These are phyloP conservation scores for Anoplius nigerrimus DNA, from an alignment of 2,888 invertebrate genomes.

Conservation along the genomic window DNA sequence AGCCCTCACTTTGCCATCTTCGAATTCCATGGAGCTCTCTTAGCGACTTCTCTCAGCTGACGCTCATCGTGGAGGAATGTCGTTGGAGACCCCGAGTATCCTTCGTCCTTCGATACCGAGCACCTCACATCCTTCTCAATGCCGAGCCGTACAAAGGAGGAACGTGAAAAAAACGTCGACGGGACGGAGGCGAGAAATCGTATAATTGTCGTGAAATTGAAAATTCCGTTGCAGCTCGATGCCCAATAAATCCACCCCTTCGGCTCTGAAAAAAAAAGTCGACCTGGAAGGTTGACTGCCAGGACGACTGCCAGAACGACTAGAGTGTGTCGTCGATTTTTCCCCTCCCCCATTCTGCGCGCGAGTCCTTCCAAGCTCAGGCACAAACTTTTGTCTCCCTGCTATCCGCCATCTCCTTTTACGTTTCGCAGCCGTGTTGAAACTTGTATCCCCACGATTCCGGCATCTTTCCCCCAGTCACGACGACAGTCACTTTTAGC, in stretches of 20 bases:
- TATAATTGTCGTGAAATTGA: conserved; percentile 44
- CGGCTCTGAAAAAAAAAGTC: too few relatives aligned
- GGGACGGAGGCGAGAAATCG: conserved; percentile 35
- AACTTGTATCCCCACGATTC: too few relatives aligned
- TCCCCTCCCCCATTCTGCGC: background rate
- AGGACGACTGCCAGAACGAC: conserved; percentile 28
- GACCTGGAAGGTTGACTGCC: background rate
- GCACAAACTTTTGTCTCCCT: too few relatives aligned
- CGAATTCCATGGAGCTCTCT: conserved; percentile 1
- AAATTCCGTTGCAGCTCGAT: conserved; percentile 31
- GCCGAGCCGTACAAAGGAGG: conserved; percentile 22
- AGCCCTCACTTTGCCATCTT: too few relatives aligned
- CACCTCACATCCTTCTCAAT: conserved; percentile 27
- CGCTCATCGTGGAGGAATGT: conserved; percentile 1
- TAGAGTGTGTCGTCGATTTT: conserved; percentile 10
- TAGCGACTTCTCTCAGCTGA: background rate
- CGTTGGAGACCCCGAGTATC: background rate
- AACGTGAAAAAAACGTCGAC: conserved; percentile 27
- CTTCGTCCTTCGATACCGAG: conserved; percentile 27
- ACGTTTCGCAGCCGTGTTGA: too few relatives aligned
- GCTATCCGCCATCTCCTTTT: too few relatives aligned
- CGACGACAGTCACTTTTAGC: too few relatives aligned
- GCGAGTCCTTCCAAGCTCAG: too few relatives aligned
- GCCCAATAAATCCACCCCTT: conserved; percentile 40
- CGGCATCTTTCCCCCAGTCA: too few relatives aligned